Percentiles rank a stretch among this genome's conserved stretches.
Evolutionary conservation across 2,797 vertebrate species (phyloP).

Genomic region (Anniella stebbinsi): DNA sequence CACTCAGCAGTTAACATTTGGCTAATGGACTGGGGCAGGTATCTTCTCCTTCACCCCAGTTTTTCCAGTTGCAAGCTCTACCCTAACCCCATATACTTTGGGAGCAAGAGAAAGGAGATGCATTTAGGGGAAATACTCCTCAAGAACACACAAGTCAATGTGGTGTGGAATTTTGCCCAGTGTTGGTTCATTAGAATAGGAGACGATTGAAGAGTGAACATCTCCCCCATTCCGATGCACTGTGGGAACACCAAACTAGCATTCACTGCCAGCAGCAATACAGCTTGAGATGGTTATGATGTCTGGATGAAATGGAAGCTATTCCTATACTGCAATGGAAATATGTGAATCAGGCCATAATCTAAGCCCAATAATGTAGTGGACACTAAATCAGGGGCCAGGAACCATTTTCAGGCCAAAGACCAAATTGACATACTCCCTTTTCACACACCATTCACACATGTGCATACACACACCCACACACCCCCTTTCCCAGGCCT

Average conservation of each 20-base stretch:
- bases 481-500: too few species aligned
- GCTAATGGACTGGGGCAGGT: not conserved
- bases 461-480: too few species aligned
- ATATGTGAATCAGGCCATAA: too few species aligned
- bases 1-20: not conserved
- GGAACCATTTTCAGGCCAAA: too few species aligned
- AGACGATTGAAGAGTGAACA: not conserved
- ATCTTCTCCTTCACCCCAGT: too few species aligned
- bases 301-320: not conserved
- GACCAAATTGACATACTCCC: too few species aligned
- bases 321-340: not conserved
- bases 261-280: not conserved
- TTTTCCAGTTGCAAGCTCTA: not conserved
- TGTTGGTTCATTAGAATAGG: not conserved
- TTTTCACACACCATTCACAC: too few species aligned
- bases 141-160: too few species aligned
- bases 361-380: not conserved
- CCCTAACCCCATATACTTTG: not conserved
- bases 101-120: not conserved
- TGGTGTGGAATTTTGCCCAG: too few species aligned
- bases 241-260: not conserved
- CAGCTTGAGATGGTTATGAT: not conserved
- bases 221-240: not conserved
- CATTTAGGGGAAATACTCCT: not conserved
- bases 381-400: not conserved